Percentiles rank a stretch among this genome's conserved stretches.
Conservation (phyloP, 2,113 vertebrate genomes). For the human (Homo sapiens) region DNA sequence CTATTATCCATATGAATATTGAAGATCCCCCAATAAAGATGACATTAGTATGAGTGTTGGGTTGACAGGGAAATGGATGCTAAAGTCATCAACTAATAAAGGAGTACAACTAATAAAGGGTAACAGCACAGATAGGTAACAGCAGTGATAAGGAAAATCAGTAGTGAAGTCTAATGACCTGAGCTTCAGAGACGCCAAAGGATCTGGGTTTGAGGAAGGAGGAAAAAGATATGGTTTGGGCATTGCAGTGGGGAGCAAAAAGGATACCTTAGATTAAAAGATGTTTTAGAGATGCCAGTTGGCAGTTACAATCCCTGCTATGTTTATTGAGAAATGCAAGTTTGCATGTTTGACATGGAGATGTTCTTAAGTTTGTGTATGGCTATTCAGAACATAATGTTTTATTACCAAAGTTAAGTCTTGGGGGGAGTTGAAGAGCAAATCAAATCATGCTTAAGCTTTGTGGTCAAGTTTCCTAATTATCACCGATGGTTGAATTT, state of each 20-base stretch:
- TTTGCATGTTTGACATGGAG: not conserved
- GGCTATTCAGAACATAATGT: not conserved
- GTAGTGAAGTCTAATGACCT: not conserved
- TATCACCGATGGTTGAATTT: slow-evolving; percentile 9
- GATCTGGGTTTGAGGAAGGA: not conserved
- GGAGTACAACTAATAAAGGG: not conserved
- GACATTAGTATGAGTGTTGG: not conserved
- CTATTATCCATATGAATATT: not conserved
- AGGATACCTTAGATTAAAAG: not conserved
- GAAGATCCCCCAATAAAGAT: not conserved
- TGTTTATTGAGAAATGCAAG: not conserved
- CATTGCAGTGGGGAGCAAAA: not conserved
- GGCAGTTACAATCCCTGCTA: not conserved
- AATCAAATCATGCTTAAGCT: not conserved
- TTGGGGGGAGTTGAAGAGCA: not conserved
- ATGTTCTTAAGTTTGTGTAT: not conserved
- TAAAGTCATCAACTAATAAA: not conserved
- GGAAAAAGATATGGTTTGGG: not conserved
- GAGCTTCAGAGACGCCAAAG: not conserved
- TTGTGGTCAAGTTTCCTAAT: not conserved
- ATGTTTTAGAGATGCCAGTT: not conserved
- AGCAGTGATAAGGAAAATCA: not conserved
- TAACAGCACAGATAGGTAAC: not conserved
- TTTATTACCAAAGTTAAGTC: not conserved
- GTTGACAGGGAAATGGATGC: not conserved